Evolutionary conservation across 2,888 invertebrate genomes (phyloP).

Genomic region (Drosophila leonis): DNA sequence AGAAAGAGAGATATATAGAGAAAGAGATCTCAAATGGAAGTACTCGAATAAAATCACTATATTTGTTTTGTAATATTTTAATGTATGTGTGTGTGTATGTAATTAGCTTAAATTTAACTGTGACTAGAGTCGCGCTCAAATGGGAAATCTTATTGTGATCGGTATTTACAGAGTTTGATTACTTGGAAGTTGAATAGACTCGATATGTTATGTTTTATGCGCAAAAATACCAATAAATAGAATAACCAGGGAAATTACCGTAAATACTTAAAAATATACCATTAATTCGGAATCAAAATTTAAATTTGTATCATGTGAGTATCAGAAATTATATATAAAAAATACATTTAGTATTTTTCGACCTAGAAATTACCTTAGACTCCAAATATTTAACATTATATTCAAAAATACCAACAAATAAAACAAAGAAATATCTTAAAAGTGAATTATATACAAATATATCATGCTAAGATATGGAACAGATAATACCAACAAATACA

Average conservation of each 20-base stretch:
- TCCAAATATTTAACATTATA: neutral
- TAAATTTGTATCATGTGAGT: too few species aligned
- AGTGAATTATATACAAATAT: neutral
- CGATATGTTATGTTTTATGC: conserved; percentile 8
- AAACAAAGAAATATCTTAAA: neutral
- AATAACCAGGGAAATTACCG: neutral
- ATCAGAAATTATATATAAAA: neutral
- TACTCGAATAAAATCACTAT: conserved; percentile 64
- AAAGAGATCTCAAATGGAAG: conserved; percentile 53
- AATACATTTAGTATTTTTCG: neutral
- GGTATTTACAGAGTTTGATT: conserved; percentile 59
- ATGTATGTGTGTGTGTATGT: too few species aligned
- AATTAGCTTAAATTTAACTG: too few species aligned
- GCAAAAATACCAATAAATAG: neutral
- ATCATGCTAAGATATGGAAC: neutral
- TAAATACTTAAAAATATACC: neutral
- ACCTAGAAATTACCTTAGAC: neutral
- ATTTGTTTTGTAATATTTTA: conserved; percentile 36
- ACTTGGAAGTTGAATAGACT: conserved; percentile 14
- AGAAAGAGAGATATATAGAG: neutral
- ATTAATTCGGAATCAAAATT: too few species aligned
- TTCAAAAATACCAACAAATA: neutral
- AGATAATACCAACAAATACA: neutral
- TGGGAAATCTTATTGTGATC: conserved; percentile 24
- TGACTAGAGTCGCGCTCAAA: conserved; percentile 61